Evolutionary conservation across 2,113 vertebrate species (phyloP).

Genomic region (Notiomystis cincta): DNA sequence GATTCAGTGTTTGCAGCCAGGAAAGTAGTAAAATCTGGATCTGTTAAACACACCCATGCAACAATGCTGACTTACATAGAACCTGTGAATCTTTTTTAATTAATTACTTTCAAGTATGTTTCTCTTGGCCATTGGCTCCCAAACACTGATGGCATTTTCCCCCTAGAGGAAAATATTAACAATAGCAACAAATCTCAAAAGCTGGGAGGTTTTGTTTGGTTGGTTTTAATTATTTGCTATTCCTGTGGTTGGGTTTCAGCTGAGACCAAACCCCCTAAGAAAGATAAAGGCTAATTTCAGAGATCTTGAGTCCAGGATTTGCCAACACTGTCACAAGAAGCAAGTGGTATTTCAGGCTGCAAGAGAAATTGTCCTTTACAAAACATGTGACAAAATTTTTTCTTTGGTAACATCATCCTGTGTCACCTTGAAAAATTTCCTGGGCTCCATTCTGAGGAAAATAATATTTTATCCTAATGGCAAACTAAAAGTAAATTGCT

Average conservation of each 20-base stretch:
- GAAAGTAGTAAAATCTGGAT: neutral
- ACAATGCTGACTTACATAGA: neutral
- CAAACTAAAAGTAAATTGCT: neutral
- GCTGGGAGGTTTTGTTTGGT: neutral
- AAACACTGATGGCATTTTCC: neutral
- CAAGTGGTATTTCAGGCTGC: neutral
- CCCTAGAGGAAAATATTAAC: neutral
- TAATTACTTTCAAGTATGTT: neutral
- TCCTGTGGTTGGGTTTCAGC: neutral
- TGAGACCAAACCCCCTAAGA: neutral
- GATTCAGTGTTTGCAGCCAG: neutral
- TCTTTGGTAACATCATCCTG: neutral
- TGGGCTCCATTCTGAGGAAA: neutral
- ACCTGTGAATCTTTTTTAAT: neutral
- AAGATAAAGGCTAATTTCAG: neutral
- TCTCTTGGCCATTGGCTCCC: neutral
- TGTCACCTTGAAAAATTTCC: neutral
- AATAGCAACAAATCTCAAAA: neutral
- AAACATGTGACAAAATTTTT: neutral
- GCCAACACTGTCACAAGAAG: neutral
- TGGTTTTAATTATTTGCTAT: neutral
- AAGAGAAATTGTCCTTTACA: neutral
- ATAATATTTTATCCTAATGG: neutral
- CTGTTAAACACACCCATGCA: neutral
- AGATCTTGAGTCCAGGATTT: neutral